phyloP scores from a whole-genome alignment of 2,888 invertebrate species.

The Sinopyrophorus schimmeli region DNA sequence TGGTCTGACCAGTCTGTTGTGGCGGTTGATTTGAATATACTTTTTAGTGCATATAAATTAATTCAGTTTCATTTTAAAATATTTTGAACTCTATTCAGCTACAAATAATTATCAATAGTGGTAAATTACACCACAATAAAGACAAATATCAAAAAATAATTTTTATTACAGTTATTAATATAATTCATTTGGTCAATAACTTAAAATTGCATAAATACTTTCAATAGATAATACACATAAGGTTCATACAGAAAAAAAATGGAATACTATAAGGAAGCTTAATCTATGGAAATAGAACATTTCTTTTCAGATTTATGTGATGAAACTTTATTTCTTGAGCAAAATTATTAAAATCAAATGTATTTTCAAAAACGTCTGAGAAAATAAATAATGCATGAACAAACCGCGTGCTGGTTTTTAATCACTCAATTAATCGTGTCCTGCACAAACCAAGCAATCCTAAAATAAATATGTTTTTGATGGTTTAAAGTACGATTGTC shows the following conservation, averaged over 20 bases:
- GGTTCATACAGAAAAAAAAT: constrained; percentile 14
- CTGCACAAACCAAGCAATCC: constrained; percentile 19
- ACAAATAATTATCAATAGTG: too few species aligned
- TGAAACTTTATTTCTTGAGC: constrained; percentile 2
- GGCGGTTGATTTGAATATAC: not conserved
- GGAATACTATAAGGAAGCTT: constrained; percentile 5
- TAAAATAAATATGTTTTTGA: constrained; percentile 1
- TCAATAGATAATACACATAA: constrained; percentile 12
- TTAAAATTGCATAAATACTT: constrained; percentile 13
- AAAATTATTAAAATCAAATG: constrained; percentile 7
- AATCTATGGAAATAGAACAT: constrained; percentile 9
- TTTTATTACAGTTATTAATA: constrained; percentile 13
- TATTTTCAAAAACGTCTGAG: constrained; percentile 3
- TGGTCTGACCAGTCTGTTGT: not conserved
- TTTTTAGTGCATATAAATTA: constrained; percentile 2
- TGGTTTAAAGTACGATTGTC: not conserved
- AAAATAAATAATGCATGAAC: constrained; percentile 5
- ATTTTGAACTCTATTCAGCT: too few species aligned
- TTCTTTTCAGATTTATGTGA: too few species aligned
- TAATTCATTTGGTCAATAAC: constrained; percentile 23
- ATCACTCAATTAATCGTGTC: constrained; percentile 5
- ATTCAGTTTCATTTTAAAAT: too few species aligned
- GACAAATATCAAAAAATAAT: constrained; percentile 12
- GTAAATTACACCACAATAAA: not conserved
- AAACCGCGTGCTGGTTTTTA: constrained; percentile 16